Evolutionary conservation across 2,888 invertebrate species (phyloP), one percentile per base, ranked within the genome.

Genomic region (Hyposoter dolosus): DNA sequence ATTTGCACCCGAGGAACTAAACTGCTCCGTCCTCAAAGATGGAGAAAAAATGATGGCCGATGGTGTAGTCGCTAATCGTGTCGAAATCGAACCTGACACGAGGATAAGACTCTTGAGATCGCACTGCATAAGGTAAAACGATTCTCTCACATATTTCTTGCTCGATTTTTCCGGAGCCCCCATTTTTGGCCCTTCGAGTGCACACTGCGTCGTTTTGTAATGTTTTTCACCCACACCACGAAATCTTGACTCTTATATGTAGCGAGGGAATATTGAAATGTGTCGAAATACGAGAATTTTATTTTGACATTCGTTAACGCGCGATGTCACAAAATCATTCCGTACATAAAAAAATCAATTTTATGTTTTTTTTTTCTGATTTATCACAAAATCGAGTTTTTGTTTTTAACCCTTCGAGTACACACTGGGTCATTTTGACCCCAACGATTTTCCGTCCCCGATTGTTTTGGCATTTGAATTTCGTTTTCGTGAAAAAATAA

Each of bases 21-120:
- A 94, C 3, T 96, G 96, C 77, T 97, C 97, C 10, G 96, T 97
- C 0, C 96, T 96, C 90, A 96, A 96, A 43, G 97, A 97, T 86
- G 96, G 97, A 1, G 97, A 97, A 93, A 94, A 94, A 10, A 96
- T 98, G 95, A 93, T 95, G 78, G 93, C 94, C 45, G 94, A 96
- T 88, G 97, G 97, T 0, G 91, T 94, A 88, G 96, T 97, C 6
- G 94, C 94, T 3, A 96, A 96, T 87, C 95, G 96, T 81, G 95
- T 96, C 17, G 96, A 97, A 93, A 95, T 98, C 45, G 95, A 95
- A 83, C 95, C 96, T 1, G 96, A 96, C 87, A 96, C 96, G 12
- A 95, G 93, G 91, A 95, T 97, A 88, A 95, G 96, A 90, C 93
- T 97, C 71, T 89, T 95, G 45, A 94, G 96, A 84, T 90, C 89